Evolutionary conservation across 2,888 invertebrate species (phyloP), one percentile per base, ranked within the genome.

Genomic region (Adela reaumurella): DNA sequence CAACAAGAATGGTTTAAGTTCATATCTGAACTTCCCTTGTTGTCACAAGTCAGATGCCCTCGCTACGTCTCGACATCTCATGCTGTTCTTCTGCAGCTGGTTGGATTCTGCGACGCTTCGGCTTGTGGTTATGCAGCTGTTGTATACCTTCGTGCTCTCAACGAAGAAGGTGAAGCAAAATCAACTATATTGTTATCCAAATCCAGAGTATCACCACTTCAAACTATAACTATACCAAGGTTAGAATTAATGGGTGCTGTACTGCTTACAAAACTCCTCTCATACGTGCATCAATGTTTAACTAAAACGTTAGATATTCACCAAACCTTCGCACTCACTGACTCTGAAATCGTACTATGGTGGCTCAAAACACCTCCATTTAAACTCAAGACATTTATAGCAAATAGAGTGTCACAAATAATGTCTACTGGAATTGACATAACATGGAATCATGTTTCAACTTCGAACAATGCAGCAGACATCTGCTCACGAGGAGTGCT

Each of bases 381-480:
- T 14, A 49, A 20, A 20, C 42, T 35, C 17, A 16, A 28, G 6
- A 46, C 47, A 10, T 55, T 54, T 16, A 50, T 54, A 8, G 55
- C 49, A 0, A 55, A 55, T 45, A 46, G 51, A 50, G 52, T 55
- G 3, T 20, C 53, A 2, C 43, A 49, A 42, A 54, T 55, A 43
- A 49, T 54, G 17, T 47, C 51, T 1, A 46, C 50, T 2, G 47
- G 50, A 2, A 45, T 52, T 17, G 3, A 16, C 5, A n/a, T 14
- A 0, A 43, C 51, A 14, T 55, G 56, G 54, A 48, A 49, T 17
- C 54, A 56, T 42, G 47, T 57, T 4, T 29, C 51, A 11, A 35
- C 55, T 2, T 42, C 46, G 3, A 49, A 55, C 2, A 58, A 56
- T 43, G 54, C 55, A 6, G 55, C 55, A 1, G 55, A 57, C 41